Evolutionary conservation across 2,113 vertebrate species (phyloP).

Genomic region (Egretta garzetta): DNA sequence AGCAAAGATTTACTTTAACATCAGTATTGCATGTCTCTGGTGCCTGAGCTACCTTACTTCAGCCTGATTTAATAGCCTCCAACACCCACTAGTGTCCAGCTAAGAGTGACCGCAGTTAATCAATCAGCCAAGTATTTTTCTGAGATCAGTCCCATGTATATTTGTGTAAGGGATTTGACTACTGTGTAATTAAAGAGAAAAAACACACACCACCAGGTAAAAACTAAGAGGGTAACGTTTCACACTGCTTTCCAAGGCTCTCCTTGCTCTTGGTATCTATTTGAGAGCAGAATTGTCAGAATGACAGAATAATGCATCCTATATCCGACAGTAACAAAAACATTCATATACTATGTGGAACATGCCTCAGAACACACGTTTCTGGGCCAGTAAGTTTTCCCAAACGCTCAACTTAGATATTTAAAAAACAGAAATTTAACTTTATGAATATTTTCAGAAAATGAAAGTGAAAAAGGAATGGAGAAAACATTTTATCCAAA

Average conservation of each 20-base stretch:
- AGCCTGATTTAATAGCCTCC: not conserved
- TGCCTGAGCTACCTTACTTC: not conserved
- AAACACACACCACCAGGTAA: not conserved
- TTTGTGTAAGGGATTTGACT: not conserved
- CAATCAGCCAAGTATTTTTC: not conserved
- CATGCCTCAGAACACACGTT: not conserved
- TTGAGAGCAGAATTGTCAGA: not conserved
- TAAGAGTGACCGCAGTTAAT: not conserved
- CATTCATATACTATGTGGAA: fast-evolving
- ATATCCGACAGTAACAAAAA: not conserved
- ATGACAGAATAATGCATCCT: not conserved
- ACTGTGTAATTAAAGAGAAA: not conserved
- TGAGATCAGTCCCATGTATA: not conserved
- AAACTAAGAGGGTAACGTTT: not conserved
- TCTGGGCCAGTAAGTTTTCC: not conserved
- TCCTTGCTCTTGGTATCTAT: not conserved
- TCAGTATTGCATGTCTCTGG: not conserved
- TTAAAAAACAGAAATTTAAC: not conserved
- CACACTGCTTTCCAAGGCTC: not conserved
- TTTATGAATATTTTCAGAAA: not conserved
- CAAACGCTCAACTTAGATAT: not conserved
- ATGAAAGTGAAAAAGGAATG: not conserved
- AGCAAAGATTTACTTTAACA: not conserved
- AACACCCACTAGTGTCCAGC: not conserved
- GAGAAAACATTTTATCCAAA: not conserved